phyloP scores from a whole-genome alignment of 2,797 vertebrate genomes.

The Onychomys arenicola region DNA sequence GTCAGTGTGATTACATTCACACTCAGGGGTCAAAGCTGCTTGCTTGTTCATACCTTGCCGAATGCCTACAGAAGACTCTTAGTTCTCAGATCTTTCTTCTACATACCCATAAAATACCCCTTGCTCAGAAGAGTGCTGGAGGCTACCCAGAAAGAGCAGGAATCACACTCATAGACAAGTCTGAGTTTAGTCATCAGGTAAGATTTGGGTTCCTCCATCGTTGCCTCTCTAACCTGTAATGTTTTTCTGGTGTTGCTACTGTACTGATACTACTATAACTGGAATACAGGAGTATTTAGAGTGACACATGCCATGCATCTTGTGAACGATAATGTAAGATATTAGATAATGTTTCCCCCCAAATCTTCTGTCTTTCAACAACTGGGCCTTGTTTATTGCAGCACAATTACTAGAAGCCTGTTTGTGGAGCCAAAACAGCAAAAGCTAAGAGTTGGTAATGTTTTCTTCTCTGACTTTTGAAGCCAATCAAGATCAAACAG shows the following conservation, averaged over 20 bases:
- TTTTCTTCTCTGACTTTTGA: constrained; percentile 14
- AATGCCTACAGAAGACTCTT: background rate
- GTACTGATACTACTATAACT: background rate
- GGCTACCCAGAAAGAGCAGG: background rate
- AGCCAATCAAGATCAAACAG: background rate
- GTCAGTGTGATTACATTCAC: background rate
- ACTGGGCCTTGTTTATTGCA: background rate
- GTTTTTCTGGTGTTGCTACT: background rate
- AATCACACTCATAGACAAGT: background rate
- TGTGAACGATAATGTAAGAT: background rate
- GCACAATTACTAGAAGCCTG: background rate
- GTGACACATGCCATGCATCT: background rate
- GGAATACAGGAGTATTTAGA: background rate
- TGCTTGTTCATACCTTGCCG: background rate
- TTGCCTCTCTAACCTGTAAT: background rate
- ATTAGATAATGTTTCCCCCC: background rate
- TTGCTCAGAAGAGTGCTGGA: background rate
- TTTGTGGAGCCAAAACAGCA: background rate
- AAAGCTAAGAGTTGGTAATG: background rate
- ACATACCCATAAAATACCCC: background rate
- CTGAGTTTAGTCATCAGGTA: background rate
- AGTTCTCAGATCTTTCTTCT: background rate
- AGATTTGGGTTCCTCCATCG: background rate
- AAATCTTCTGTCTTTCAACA: background rate
- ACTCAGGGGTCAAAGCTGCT: background rate